These are phyloP conservation scores for Liolophura sinensis DNA, from an alignment of 1,140 invertebrate species.

Conservation along the genomic window DNA sequence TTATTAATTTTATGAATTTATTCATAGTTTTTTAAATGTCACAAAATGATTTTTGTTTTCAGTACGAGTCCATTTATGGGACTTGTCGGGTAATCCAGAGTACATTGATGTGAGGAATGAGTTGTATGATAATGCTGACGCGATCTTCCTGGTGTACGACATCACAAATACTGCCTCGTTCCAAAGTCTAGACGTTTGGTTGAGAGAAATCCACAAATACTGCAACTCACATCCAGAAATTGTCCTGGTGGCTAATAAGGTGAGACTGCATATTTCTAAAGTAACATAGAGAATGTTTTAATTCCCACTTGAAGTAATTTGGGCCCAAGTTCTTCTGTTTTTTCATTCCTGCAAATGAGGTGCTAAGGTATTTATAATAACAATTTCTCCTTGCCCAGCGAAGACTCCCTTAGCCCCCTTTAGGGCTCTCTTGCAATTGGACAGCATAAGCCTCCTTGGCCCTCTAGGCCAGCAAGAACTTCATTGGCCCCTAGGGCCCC, in stretches of 20 bases:
- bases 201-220: slow-evolving; percentile 43
- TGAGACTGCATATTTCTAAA: slow-evolving; percentile 7
- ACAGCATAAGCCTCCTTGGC: background rate
- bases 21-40: background rate
- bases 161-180: slow-evolving; percentile 48
- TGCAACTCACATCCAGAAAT: slow-evolving; percentile 37
- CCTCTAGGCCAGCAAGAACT: too few relatives aligned
- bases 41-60: slow-evolving; percentile 7
- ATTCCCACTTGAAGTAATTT: background rate
- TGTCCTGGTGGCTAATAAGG: slow-evolving; percentile 49
- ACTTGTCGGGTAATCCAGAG: slow-evolving; percentile 49
- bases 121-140: slow-evolving; percentile 48
- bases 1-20: background rate
- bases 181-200: slow-evolving; percentile 46
- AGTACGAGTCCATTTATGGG: slow-evolving; percentile 55
- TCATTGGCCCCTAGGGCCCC: too few relatives aligned
- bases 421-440: background rate
- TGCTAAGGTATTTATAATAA: background rate
- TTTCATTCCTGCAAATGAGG: background rate
- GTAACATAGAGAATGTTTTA: background rate
- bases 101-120: slow-evolving; percentile 54
- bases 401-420: background rate
- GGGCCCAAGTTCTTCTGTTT: background rate
- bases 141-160: slow-evolving; percentile 50
- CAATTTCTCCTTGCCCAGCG: background rate